Conservation (phyloP, 2,888 invertebrate species). For the Patella ulyssiponensis region DNA sequence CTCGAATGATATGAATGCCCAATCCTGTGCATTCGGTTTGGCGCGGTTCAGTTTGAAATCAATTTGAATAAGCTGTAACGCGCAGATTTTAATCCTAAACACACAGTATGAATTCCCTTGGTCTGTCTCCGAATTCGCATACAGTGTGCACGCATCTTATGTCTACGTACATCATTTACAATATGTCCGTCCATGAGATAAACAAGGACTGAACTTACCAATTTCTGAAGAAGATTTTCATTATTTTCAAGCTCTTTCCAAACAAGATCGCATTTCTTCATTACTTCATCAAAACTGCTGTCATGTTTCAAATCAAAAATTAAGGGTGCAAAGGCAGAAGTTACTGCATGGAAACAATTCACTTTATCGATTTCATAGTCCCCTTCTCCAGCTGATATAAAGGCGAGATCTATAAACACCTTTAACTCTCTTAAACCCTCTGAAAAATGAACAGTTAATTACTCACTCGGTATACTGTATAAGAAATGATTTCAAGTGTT, state of each 20-base stretch:
- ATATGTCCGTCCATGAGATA: no score
- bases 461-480: no score
- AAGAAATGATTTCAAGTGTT: no score
- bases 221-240: slow-evolving; percentile 53
- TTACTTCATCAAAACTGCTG: slow-evolving; percentile 49
- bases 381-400: slow-evolving; percentile 60
- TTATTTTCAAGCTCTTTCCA: slow-evolving; percentile 59
- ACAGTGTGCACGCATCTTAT: no score
- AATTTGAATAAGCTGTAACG: no score
- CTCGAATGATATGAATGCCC: no score
- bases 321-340: slow-evolving; percentile 65
- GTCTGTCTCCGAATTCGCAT: no score
- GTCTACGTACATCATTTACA: no score
- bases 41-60: no score
- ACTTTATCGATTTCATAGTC: slow-evolving; percentile 59
- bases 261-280: slow-evolving; percentile 53
- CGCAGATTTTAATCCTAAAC: no score
- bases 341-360: slow-evolving; percentile 63
- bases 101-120: no score
- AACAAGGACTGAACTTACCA: slow-evolving; percentile 43
- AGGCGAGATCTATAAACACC: slow-evolving; percentile 62
- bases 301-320: slow-evolving; percentile 59
- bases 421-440: slow-evolving; percentile 55
- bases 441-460: slow-evolving; percentile 12
- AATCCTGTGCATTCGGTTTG: no score